These are phyloP conservation scores for Lamellibrachia columna DNA, from an alignment of 2,888 invertebrate genomes.

Conservation along the genomic window DNA sequence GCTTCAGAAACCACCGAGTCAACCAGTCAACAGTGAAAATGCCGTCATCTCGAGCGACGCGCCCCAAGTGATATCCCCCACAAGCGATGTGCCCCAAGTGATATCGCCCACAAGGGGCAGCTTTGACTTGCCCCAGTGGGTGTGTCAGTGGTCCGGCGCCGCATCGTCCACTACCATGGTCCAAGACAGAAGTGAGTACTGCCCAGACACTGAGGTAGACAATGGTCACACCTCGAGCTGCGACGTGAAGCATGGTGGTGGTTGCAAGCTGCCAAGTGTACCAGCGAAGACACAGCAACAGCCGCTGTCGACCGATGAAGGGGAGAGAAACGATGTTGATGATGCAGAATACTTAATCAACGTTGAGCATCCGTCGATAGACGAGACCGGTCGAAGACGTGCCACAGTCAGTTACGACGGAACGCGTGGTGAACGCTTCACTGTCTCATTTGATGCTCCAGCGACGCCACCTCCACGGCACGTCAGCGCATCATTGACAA, in stretches of 20 bases:
- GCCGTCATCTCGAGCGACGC: neutral
- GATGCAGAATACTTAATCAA: neutral
- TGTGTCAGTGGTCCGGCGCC: neutral
- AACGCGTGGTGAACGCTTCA: neutral
- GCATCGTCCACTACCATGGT: no score
- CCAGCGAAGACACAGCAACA: neutral
- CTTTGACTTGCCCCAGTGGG: neutral
- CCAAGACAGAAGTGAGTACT: no score
- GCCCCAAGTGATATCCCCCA: neutral
- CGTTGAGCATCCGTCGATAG: neutral
- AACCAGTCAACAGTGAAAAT: neutral
- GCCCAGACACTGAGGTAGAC: neutral
- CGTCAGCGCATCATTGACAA: neutral
- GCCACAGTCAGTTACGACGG: neutral
- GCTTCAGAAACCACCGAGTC: neutral
- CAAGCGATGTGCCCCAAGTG: neutral
- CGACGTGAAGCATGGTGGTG: neutral
- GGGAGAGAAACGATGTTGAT: neutral
- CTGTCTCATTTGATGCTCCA: neutral
- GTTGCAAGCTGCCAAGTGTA: neutral
- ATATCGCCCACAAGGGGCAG: neutral
- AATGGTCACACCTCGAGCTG: neutral
- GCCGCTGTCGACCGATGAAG: neutral
- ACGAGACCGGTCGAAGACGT: neutral
- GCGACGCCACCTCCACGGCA: neutral